Conservation (phyloP, 2,113 vertebrate species). For the Solea senegalensis region DNA sequence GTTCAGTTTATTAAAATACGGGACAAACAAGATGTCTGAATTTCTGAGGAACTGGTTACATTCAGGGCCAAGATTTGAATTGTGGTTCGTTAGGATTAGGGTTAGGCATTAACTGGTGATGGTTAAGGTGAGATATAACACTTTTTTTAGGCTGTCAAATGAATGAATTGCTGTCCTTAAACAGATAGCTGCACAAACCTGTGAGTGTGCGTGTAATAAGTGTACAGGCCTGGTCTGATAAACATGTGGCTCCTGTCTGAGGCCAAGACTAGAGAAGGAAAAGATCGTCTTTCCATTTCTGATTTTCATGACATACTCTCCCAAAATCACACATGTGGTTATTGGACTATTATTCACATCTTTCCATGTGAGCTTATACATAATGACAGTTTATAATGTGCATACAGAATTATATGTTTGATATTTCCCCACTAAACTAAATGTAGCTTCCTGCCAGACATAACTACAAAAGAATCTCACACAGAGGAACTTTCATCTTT, state of each 20-base stretch:
- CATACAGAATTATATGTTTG: neutral
- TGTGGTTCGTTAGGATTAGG: too few relatives aligned
- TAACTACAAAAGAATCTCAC: neutral
- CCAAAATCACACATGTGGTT: slow-evolving; percentile 39
- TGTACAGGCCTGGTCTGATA: slow-evolving; percentile 34
- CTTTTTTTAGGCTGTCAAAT: too few relatives aligned
- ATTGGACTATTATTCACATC: slow-evolving; percentile 11
- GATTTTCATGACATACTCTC: slow-evolving; percentile 27
- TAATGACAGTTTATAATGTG: neutral
- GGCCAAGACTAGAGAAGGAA: slow-evolving; percentile 22
- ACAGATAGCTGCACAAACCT: too few relatives aligned
- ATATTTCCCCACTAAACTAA: neutral
- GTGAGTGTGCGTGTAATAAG: neutral
- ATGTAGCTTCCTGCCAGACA: neutral
- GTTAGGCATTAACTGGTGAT: too few relatives aligned
- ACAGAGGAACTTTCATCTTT: too few relatives aligned
- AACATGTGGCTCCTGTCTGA: slow-evolving; percentile 30
- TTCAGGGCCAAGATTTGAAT: too few relatives aligned
- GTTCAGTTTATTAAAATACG: too few relatives aligned
- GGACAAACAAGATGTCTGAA: too few relatives aligned
- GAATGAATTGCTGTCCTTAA: too few relatives aligned
- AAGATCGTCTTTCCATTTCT: slow-evolving; percentile 25
- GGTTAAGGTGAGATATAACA: too few relatives aligned
- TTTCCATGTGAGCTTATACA: neutral
- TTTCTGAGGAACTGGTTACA: too few relatives aligned